Conservation (phyloP, 92 coral and sea anemone species). For the Porites evermanni region DNA sequence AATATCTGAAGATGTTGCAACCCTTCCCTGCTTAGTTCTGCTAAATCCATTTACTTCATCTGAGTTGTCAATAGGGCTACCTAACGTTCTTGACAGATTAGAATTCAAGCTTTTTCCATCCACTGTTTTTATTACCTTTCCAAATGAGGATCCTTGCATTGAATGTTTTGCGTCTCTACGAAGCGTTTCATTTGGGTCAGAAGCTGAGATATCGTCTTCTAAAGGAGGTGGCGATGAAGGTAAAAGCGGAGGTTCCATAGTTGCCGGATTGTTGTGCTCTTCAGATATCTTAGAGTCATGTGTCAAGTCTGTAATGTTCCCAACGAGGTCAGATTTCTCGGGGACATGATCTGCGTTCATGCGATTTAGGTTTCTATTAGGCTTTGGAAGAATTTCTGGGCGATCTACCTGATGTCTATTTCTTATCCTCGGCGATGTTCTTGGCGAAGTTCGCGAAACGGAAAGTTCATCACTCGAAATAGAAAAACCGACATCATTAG, state of each 20-base stretch:
- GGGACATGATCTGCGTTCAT: not conserved
- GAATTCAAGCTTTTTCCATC: not conserved
- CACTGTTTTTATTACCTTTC: not conserved
- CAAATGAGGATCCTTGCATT: not conserved
- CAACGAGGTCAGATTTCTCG: not conserved
- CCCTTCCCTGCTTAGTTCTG: not conserved
- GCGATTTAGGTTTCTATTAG: slow-evolving; percentile 12
- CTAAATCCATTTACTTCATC: slow-evolving; percentile 8
- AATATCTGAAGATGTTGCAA: not conserved
- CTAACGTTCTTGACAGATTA: slow-evolving; percentile 28
- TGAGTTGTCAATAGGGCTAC: not conserved
- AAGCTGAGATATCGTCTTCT: slow-evolving; percentile 20
- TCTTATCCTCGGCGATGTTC: not conserved
- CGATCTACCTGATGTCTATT: slow-evolving; percentile 1
- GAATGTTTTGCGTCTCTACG: not conserved
- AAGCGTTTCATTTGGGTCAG: not conserved
- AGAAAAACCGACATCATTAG: slow-evolving; percentile 36
- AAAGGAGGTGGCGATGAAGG: slow-evolving; percentile 57
- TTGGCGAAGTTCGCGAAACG: slow-evolving; percentile 19
- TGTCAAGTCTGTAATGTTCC: not conserved
- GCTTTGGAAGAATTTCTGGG: slow-evolving; percentile 28
- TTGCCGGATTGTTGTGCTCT: not conserved
- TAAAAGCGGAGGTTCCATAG: slow-evolving; percentile 36
- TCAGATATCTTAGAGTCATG: not conserved
- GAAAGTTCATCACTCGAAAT: slow-evolving; percentile 22